Evolutionary conservation across 23 tunicate species (phyloP), one percentile per base, ranked within the genome.

Genomic region (Ciona savignyi): DNA sequence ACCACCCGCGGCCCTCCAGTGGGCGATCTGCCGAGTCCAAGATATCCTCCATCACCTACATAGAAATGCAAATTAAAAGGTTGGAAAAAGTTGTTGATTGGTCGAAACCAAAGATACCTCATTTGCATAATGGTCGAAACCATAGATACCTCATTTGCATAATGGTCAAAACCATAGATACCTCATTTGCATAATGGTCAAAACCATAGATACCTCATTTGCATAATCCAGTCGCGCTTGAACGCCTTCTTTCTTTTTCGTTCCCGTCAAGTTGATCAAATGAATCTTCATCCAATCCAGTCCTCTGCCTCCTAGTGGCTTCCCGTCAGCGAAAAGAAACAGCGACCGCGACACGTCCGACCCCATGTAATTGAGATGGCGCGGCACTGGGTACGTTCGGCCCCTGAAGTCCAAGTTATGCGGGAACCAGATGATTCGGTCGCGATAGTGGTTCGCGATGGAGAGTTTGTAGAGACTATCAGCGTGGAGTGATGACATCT

Each of bases 331-430:
- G 56, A 91, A 91, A 30, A 77, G 71, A 61, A 91, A 91, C 66
- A 91, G 30, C 29, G 97, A 80, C n/a, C 97, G 77, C 62, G 75
- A 70, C 0, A 76, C 86, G 51, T 91, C 97, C 28, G 72, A 67
- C 1, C 96, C 97, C 97, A 91, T 91, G 75, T 91, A 91, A 62
- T 91, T 91, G 76, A 91, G 78, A 76, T 91, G 91, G 2, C 75
- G 82, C 21, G 89, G 80, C 20, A 85, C 75, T 20, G 97, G 97
- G 71, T 91, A 91, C 24, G 83, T 60, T n/a, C 97, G 51, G 11
- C 97, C 97, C 4, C 97, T 77, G 63, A 91, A 91, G 74, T 91
- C 97, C 2, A 91, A 51, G 67, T 80, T 84, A 64, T 91, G 97
- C n/a, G 86, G 86, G 35, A 91, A 79, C 90, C 91, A 91, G 25